These are phyloP conservation scores for Steatornis caripensis DNA, from an alignment of 2,113 vertebrate genomes.

Conservation along the genomic window DNA sequence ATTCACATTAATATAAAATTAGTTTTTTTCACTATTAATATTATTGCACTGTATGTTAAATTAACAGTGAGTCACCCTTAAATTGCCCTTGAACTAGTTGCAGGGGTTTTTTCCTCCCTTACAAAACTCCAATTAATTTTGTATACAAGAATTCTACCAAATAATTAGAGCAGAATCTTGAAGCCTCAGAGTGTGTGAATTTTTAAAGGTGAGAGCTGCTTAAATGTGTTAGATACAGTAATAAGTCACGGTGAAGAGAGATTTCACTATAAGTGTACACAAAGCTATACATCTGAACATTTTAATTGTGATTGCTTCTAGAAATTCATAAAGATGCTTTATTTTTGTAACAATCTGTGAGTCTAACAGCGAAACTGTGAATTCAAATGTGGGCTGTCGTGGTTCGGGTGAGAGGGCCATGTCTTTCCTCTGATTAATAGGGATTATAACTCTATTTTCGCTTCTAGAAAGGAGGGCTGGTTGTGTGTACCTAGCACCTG, in stretches of 20 bases:
- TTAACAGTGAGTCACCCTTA: neutral
- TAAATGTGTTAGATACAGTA: neutral
- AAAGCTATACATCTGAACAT: neutral
- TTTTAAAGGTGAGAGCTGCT: neutral
- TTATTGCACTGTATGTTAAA: neutral
- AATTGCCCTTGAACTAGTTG: neutral
- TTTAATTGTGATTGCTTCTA: neutral
- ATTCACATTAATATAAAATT: neutral
- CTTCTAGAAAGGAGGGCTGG: neutral
- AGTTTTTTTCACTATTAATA: neutral
- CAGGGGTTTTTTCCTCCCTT: neutral
- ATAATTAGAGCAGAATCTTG: neutral
- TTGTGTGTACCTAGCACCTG: neutral
- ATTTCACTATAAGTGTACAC: neutral
- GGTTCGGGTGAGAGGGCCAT: neutral
- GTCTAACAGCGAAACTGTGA: neutral
- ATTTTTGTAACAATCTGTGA: neutral
- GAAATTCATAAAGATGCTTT: neutral
- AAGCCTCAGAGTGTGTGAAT: neutral
- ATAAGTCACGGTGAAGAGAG: neutral
- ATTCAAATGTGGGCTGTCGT: neutral
- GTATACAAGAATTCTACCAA: neutral
- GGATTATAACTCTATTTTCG: neutral
- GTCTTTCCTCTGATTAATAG: neutral
- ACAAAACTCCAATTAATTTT: neutral